phyloP scores from a whole-genome alignment of 1,140 invertebrate species.

The Penaeus japonicus region DNA sequence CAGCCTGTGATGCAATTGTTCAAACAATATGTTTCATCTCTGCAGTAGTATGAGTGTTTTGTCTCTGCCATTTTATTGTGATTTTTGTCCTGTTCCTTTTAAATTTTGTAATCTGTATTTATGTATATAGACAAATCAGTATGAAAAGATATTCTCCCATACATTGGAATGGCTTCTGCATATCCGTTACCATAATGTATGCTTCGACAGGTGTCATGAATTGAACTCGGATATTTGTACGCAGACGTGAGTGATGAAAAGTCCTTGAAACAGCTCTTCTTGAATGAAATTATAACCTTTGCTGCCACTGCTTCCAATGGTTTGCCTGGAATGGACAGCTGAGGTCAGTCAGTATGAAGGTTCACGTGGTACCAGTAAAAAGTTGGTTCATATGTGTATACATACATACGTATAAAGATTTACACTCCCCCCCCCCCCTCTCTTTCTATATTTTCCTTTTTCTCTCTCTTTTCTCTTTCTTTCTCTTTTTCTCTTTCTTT shows the following conservation, averaged over 20 bases:
- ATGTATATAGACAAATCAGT: constrained; percentile 31
- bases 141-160: constrained; percentile 1
- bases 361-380: too few relatives aligned
- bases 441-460: too few relatives aligned
- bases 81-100: constrained; percentile 48
- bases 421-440: too few relatives aligned
- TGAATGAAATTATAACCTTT: too few relatives aligned
- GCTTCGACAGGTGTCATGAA: constrained; percentile 25
- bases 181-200: constrained; percentile 46
- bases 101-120: constrained; percentile 44
- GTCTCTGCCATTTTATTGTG: constrained; percentile 49
- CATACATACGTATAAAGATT: too few relatives aligned
- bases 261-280: neutral
- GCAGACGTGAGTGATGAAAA: constrained; percentile 23
- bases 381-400: too few relatives aligned
- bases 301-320: too few relatives aligned
- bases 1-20: constrained; percentile 45
- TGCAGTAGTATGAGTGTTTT: constrained; percentile 27
- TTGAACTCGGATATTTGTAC: constrained; percentile 13
- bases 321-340: too few relatives aligned
- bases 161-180: constrained; percentile 35
- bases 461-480: too few relatives aligned
- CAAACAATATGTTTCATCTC: constrained; percentile 25
- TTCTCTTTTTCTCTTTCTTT: too few relatives aligned
- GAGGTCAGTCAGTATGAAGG: too few relatives aligned